phyloP scores from a whole-genome alignment of 1,140 invertebrate species.

The Trissolcus basalis region DNA sequence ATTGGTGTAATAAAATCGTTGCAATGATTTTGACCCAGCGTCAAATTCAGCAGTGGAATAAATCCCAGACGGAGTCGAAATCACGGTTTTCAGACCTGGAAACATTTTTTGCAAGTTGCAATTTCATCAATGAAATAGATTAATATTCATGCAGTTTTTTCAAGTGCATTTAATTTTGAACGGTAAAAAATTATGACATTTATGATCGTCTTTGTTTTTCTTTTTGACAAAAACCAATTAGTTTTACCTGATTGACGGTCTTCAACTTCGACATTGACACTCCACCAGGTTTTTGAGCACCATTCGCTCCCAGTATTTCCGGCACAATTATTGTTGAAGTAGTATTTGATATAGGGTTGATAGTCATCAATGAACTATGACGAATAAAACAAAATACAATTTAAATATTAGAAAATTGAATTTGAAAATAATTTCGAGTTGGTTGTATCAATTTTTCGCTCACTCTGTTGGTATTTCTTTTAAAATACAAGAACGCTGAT shows the following conservation, averaged over 20 bases:
- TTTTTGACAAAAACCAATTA: neutral
- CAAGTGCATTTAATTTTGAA: neutral
- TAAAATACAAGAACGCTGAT: too few relatives aligned
- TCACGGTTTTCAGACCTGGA: constrained; percentile 78
- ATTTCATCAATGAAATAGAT: too few relatives aligned
- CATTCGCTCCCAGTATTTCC: constrained; percentile 67
- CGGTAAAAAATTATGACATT: constrained; percentile 8
- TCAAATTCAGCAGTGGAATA: constrained; percentile 74
- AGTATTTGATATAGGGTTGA: constrained; percentile 75
- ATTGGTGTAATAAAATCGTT: constrained; percentile 78
- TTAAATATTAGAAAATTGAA: constrained; percentile 6
- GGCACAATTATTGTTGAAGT: constrained; percentile 77
- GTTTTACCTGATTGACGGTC: constrained; percentile 73
- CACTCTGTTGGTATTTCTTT: too few relatives aligned
- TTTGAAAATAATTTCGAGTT: too few relatives aligned
- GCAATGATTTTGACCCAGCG: constrained; percentile 78
- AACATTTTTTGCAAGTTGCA: constrained; percentile 4
- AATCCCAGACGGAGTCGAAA: constrained; percentile 75
- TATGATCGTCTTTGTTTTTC: neutral
- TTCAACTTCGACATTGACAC: constrained; percentile 78
- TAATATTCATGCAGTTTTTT: too few relatives aligned
- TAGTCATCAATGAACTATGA: constrained; percentile 65
- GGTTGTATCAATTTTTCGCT: too few relatives aligned
- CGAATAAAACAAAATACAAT: constrained; percentile 8
- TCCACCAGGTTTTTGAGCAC: constrained; percentile 79